Evolutionary conservation across 1,140 invertebrate genomes (phyloP).

Genomic region (Hesperophylax magnus): DNA sequence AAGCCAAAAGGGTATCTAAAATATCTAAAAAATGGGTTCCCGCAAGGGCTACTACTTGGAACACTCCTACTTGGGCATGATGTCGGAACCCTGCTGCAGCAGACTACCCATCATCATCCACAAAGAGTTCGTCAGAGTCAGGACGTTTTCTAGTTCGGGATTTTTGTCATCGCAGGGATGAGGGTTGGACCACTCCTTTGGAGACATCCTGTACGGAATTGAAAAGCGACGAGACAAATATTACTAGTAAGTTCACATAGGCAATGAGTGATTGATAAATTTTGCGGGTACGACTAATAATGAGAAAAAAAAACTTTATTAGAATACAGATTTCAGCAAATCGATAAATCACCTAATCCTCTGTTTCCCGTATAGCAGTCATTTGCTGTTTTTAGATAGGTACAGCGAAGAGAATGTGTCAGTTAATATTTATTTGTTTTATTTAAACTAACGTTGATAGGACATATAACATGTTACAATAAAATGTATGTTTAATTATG

Average conservation of each 20-base stretch:
- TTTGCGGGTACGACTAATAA: not conserved
- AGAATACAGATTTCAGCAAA: too few relatives aligned
- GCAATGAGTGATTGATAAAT: not conserved
- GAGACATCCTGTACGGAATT: slow-evolving; percentile 77
- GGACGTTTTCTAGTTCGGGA: slow-evolving; percentile 84
- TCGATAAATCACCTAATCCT: too few relatives aligned
- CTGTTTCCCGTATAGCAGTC: too few relatives aligned
- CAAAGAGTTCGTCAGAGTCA: slow-evolving; percentile 82
- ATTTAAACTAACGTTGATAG: too few relatives aligned
- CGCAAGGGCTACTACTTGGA: too few relatives aligned
- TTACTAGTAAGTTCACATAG: not conserved
- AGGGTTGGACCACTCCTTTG: slow-evolving; percentile 91
- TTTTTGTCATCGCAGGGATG: slow-evolving; percentile 88
- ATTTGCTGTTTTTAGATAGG: too few relatives aligned
- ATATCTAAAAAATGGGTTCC: too few relatives aligned
- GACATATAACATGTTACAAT: too few relatives aligned
- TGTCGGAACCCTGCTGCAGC: slow-evolving; percentile 86
- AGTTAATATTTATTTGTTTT: too few relatives aligned
- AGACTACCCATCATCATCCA: slow-evolving; percentile 87
- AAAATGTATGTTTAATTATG: too few relatives aligned
- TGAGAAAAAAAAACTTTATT: too few relatives aligned
- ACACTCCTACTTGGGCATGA: slow-evolving; percentile 79
- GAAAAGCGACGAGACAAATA: slow-evolving; percentile 4
- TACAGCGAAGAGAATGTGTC: too few relatives aligned
- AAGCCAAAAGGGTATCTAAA: not conserved